Conservation (phyloP, 2,113 vertebrate species). For the human (Homo sapiens) region DNA sequence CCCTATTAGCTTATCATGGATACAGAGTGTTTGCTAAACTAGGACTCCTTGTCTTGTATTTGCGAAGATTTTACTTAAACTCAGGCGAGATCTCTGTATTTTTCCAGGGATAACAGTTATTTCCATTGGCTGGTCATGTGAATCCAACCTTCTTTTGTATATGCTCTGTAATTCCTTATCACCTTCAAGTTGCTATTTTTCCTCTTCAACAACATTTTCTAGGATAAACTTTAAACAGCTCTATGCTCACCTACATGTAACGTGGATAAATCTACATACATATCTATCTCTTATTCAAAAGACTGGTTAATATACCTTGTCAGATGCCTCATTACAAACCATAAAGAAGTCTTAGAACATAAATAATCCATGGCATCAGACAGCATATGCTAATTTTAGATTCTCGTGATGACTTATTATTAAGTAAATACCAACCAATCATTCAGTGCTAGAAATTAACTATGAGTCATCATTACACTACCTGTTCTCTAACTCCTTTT, state of each 20-base stretch:
- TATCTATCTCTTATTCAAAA: neutral
- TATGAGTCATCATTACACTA: too few species aligned
- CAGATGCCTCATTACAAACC: neutral
- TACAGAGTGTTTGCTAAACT: neutral
- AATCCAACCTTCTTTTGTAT: neutral
- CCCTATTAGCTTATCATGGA: neutral
- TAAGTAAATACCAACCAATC: neutral
- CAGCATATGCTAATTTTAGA: neutral
- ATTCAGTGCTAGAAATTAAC: neutral
- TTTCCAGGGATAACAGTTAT: neutral
- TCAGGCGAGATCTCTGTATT: fast-evolving
- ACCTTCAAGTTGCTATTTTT: neutral
- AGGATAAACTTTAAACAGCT: neutral
- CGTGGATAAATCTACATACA: neutral
- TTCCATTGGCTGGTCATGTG: neutral
- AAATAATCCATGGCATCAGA: neutral
- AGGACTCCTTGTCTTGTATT: neutral
- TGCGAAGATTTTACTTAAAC: neutral
- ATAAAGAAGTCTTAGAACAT: neutral
- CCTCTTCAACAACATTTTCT: neutral
- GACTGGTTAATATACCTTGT: neutral
- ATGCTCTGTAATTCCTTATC: neutral
- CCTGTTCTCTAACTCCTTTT: neutral
- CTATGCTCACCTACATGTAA: neutral
- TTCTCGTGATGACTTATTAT: neutral